These are phyloP conservation scores for Pipa parva DNA, from an alignment of 2,113 vertebrate genomes.

Conservation along the genomic window DNA sequence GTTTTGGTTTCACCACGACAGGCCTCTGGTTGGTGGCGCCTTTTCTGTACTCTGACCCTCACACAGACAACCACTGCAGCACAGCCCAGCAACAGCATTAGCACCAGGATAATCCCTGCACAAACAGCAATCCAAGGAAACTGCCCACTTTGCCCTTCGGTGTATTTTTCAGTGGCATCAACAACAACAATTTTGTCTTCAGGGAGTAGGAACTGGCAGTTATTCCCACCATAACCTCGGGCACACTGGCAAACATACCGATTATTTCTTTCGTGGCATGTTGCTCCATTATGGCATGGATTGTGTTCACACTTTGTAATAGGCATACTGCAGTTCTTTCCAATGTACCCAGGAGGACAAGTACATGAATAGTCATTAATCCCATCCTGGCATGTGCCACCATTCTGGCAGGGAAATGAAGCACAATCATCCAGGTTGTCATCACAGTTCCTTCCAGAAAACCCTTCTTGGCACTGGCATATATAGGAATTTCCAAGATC, in stretches of 20 bases:
- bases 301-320: slow-evolving; percentile 83
- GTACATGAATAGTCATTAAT: slow-evolving; percentile 81
- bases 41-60: slow-evolving; percentile 80
- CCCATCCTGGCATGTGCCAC: slow-evolving; percentile 88
- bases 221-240: slow-evolving; percentile 83
- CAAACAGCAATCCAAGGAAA: slow-evolving; percentile 92
- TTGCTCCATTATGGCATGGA: slow-evolving; percentile 94
- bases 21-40: slow-evolving; percentile 64
- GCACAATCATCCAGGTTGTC: slow-evolving; percentile 78
- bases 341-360: slow-evolving; percentile 88
- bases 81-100: slow-evolving; percentile 83
- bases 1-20: slow-evolving; percentile 83
- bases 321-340: slow-evolving; percentile 86
- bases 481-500: slow-evolving; percentile 88
- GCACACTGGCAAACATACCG: slow-evolving; percentile 89
- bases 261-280: slow-evolving; percentile 83
- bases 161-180: slow-evolving; percentile 69
- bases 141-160: slow-evolving; percentile 60
- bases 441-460: slow-evolving; percentile 82
- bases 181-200: slow-evolving; percentile 71
- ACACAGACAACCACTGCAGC: slow-evolving; percentile 79
- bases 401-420: slow-evolving; percentile 81
- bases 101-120: slow-evolving; percentile 82
- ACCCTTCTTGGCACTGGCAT: slow-evolving; percentile 87
- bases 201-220: slow-evolving; percentile 92